A percentile compares a stretch with the other conserved stretches of the same genome.
Evolutionary conservation across 2,797 vertebrate species (phyloP).

Genomic region (Cheirogaleus major): DNA sequence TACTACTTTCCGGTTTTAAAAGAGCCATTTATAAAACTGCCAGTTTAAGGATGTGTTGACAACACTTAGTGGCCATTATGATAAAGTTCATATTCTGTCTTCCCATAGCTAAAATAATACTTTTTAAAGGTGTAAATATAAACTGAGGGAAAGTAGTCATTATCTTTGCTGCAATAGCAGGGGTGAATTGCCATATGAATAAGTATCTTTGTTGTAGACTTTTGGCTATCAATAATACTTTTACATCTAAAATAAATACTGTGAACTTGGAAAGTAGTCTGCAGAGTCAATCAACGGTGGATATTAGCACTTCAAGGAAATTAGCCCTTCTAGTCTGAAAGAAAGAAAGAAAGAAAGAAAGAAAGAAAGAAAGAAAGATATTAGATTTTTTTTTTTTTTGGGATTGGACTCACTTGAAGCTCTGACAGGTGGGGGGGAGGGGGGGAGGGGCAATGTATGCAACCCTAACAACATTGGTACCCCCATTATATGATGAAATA

Average conservation of each 20-base stretch:
- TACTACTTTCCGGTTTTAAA: conserved; percentile 82
- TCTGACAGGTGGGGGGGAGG: too few species aligned
- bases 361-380: not conserved
- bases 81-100: conserved; percentile 81
- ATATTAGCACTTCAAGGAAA: conserved; percentile 83
- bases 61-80: conserved; percentile 68
- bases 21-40: conserved; percentile 81
- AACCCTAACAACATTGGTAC: too few species aligned
- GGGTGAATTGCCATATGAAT: conserved; percentile 68
- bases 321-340: conserved; percentile 65
- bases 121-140: conserved; percentile 55
- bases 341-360: not conserved
- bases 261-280: conserved; percentile 67
- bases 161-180: conserved; percentile 62
- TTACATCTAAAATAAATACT: conserved; percentile 77
- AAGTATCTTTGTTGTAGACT: conserved; percentile 35
- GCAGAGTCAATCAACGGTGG: conserved; percentile 80
- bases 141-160: conserved; percentile 37
- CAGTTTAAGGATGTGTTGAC: conserved; percentile 81
- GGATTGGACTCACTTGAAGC: too few species aligned
- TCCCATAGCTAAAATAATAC: conserved; percentile 82
- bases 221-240: conserved; percentile 78
- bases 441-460: too few species aligned
- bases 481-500: too few species aligned
- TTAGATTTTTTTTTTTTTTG: too few species aligned